Percentiles rank a stretch among this genome's conserved stretches.
These are phyloP conservation scores for Thomomys bottae DNA, from an alignment of 2,113 vertebrate species.

Conservation along the genomic window DNA sequence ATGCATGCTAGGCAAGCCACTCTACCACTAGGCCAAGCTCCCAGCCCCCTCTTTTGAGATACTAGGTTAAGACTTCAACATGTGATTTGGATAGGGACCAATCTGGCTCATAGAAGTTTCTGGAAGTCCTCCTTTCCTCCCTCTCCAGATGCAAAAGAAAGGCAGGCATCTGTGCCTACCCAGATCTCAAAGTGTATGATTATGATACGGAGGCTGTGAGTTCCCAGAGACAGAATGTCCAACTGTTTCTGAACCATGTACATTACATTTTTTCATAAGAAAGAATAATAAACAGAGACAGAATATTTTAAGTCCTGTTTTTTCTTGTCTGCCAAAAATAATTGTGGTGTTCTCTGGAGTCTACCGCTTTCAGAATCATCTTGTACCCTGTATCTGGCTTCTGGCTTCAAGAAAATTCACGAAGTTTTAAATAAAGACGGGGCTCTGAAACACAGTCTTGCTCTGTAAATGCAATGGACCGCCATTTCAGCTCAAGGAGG, in stretches of 20 bases:
- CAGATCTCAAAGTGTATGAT: background rate
- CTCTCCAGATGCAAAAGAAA: background rate
- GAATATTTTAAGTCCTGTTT: conserved; percentile 20
- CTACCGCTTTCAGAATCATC: background rate
- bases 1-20: too few relatives aligned
- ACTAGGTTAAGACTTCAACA: background rate
- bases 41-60: background rate
- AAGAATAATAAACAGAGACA: conserved; percentile 68
- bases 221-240: conserved; percentile 28
- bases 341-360: background rate
- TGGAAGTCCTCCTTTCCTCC: background rate
- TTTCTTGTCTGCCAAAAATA: conserved; percentile 58
- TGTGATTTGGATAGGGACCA: background rate
- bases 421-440: background rate
- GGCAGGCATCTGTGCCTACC: rapidly evolving
- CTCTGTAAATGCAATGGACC: background rate
- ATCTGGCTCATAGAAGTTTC: background rate
- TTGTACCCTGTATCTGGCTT: background rate
- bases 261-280: conserved; percentile 52
- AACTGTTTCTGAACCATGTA: background rate
- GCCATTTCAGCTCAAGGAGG: background rate
- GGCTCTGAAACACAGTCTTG: background rate
- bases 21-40: too few relatives aligned
- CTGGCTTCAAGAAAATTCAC: background rate
- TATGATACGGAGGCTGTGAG: background rate